Base-by-base conservation (phyloP, 2,888 invertebrate genomes). In the Dynastes grantii region DNA sequence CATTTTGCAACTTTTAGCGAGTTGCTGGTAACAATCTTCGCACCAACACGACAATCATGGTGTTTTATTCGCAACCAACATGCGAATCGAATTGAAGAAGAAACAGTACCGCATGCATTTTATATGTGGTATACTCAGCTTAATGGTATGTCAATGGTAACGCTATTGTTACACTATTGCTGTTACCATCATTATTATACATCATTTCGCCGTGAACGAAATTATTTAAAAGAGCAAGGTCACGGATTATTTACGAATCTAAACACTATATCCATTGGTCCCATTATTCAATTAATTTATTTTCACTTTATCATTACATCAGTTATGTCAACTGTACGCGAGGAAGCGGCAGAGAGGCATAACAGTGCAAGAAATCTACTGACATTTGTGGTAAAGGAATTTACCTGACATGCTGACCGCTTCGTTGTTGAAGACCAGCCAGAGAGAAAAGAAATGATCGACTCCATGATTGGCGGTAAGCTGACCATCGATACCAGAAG, bases 381-480 rank as follows among this genome's bases (percentile, higher is more conserved):
- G 40, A 49, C 45, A 37, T 22, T 9, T 45, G 58, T 70, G 58
- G 40, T 49, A 40, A 27, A 61, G 61, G 6, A 61, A 45, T 85
- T 84, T 84, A 89, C 90, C 89, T 87, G 90, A 89, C 84, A 88
- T 88, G 85, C 87, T 86, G 78, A 89, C 87, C 81, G 89, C 89
- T 81, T 89, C 89, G 82, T 90, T 89, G 85, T 90, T 90, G 87
- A 91, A 90, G 78, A 90, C 90, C 80, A 90, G 87, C 90, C 90
- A 91, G 73, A 90, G 86, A 13, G 90, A 89, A 86, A 91, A 90
- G 87, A 91, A 91, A 81, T 89, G 87, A 85, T 90, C 90, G 80
- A 91, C 90, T 77, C 88, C 88, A 37, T 89, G 87, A 77, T 89
- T 89, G 78, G 89, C 90, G 32, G 90, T 89, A 80, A 90, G 87